Conservation (phyloP, 2,888 invertebrate genomes). For the Halocaridina rubra region DNA sequence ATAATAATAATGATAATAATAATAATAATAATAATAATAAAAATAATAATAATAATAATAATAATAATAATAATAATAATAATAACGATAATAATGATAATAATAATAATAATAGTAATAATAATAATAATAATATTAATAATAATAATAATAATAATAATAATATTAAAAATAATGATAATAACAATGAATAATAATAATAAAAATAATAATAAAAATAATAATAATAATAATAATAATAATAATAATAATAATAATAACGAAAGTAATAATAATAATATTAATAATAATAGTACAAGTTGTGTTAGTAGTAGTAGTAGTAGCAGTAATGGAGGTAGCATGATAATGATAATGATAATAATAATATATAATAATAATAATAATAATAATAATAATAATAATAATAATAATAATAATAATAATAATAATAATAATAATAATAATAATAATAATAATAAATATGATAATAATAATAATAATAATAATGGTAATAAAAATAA, state of each 20-base stretch:
- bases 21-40: neutral
- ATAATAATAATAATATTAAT: neutral
- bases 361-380: no score
- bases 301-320: neutral
- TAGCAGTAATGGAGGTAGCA: neutral
- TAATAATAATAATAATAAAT: no score
- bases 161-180: neutral
- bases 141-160: neutral
- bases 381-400: no score
- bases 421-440: no score
- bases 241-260: neutral
- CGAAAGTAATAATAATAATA: neutral
- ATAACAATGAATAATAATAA: neutral
- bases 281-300: neutral
- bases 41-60: neutral
- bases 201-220: neutral
- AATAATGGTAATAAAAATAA: no score
- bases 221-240: neutral
- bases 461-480: no score
- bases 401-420: no score
- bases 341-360: no score
- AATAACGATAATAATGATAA: neutral
- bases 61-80: neutral
- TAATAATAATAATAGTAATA: neutral
- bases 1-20: no score